Base-by-base conservation (phyloP, 2,888 invertebrate species). In the Mythimna lalbum region DNA sequence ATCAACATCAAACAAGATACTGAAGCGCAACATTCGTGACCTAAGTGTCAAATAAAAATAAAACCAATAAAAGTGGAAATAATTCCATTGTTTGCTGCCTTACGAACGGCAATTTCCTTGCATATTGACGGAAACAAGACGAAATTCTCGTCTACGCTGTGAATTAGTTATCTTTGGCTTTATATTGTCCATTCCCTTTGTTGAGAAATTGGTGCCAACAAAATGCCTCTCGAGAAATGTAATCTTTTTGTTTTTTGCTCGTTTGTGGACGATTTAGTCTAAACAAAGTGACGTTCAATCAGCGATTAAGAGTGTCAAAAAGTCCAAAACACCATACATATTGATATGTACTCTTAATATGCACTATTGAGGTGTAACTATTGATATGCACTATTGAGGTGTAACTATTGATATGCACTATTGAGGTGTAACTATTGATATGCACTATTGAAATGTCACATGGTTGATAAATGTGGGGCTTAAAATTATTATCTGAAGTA, bases 101-200 rank as follows among this genome's bases (percentile, higher is more conserved):
- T 52, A 62, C 62, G 59, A 84, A 76, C 31, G 63, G 65, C 77
- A 86, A 84, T 84, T 81, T 86, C 86, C 76, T 80, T 72, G 62
- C 63, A 71, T 81, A 81, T 84, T 81, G 73, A 70, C 73, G 82
- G 86, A 75, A 81, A 85, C 73, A 63, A 78, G 75, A 71, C 69
- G 65, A 81, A 81, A 76, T 77, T 76, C 70, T 50, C 61, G 81
- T 78, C 71, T 68, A n/a, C 67, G 56, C 57, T 56, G 66, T 85
- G 83, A 85, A 83, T 83, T 83, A 83, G 76, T 83, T 85, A 83
- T 83, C 83, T 72, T 85, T 70, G 72, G 36, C 67, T 73, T 71
- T 74, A 67, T 69, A 83, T 82, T 55, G 61, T 57, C 63, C 57
- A 78, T 70, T 74, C 69, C 49, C 63, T 78, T 76, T 76, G 81